Evolutionary conservation across 2,888 invertebrate species (phyloP).

Genomic region (Allygus modestus): DNA sequence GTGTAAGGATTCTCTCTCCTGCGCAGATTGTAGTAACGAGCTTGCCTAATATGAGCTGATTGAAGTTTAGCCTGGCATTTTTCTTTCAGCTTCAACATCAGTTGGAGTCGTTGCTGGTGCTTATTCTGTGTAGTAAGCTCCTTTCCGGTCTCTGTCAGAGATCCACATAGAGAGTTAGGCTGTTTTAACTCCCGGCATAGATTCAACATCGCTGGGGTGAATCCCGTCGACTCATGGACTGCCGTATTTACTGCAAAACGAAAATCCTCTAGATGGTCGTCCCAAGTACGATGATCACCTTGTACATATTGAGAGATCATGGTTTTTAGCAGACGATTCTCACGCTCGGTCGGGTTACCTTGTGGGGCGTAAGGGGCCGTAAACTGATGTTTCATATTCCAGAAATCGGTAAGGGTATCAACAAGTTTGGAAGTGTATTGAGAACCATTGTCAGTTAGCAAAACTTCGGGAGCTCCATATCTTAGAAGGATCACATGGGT

Average conservation of each 20-base stretch:
- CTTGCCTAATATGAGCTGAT: not conserved
- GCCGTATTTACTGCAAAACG: not conserved
- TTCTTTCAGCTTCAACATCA: not conserved
- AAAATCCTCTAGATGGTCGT: not conserved
- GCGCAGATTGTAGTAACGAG: not conserved
- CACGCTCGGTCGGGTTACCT: too few relatives aligned
- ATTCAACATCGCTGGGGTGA: not conserved
- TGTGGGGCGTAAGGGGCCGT: too few relatives aligned
- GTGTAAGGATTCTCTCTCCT: not conserved
- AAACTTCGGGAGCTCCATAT: too few relatives aligned
- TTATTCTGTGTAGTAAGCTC: not conserved
- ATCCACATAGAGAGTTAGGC: not conserved
- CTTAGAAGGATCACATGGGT: too few relatives aligned
- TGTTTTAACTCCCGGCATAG: not conserved
- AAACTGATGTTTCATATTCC: too few relatives aligned
- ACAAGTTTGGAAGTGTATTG: too few relatives aligned
- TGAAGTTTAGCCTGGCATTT: not conserved
- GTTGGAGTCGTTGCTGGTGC: not conserved
- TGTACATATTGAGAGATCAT: too few relatives aligned
- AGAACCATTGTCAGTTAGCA: too few relatives aligned
- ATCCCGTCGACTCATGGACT: not conserved
- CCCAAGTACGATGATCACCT: not conserved
- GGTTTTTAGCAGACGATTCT: too few relatives aligned
- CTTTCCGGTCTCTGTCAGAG: not conserved
- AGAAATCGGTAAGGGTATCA: too few relatives aligned